Base-by-base conservation (phyloP, 1,140 invertebrate genomes). In the Olivierus martensii region DNA sequence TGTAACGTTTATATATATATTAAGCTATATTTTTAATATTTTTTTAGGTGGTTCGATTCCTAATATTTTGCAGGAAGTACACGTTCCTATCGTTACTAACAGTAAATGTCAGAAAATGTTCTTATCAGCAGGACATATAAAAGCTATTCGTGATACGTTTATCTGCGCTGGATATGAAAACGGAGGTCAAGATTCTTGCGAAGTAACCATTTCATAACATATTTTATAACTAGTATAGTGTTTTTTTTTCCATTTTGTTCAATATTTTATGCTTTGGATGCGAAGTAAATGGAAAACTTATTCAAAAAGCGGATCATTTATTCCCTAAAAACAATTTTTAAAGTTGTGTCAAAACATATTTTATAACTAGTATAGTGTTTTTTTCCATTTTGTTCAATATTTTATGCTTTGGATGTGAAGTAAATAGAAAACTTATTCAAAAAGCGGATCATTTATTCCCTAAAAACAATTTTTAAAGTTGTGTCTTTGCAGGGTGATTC, bases 61-160 rank as follows among this genome's bases (percentile, higher is more conserved):
- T 3, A 86, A 84, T 14, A 77, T 89, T 14, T 70, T 93, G 3
- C 87, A 93, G 69, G 86, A 91, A 73, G 89, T 93, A 0, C 82
- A 87, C 70, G 86, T 93, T 14, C 89, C 89, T 9, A 82, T 93
- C 57, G 87, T 93, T 67, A 83, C 87, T 62, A 93, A 93, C 67
- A 77, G 77, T 47, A 82, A 89, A 0, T 94, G 89, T 66, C 89
- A 94, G 69, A 82, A 88, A 63, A 92, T 93, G 88, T 94, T 93
- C 75, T 77, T 82, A 52, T 86, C 84, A 0, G 86, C 84, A 2
- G 87, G 86, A 1, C 88, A 93, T 62, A 72, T 79, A 2, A 94
- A 94, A 71, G 77, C 79, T 49, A 92, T 94, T 58, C 70, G 87
- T 10, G 79, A 79, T 38, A 89, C 86, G 52, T 94, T 94, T 71